Base-by-base conservation (phyloP, 2,113 vertebrate genomes). In the Patagioenas fasciata region DNA sequence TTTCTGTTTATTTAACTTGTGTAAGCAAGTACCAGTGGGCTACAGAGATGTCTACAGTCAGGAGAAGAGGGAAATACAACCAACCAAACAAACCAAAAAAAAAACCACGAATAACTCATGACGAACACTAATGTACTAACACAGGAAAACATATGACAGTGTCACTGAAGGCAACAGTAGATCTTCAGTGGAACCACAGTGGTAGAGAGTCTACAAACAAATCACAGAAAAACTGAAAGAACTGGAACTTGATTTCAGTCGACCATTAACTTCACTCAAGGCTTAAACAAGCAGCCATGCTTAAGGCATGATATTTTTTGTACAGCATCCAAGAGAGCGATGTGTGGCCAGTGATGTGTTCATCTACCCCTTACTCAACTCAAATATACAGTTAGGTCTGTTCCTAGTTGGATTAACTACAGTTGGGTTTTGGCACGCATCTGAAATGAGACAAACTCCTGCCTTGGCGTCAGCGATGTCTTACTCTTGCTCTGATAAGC, bases 341-440 rank as follows among this genome's bases (percentile, higher is more conserved):
- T 3, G 25, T 36, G 8, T 54, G 32, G 36, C n/a, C 29, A 51
- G 28, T 1, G 0, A 40, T 6, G 5, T 15, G 48, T 24, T 79
- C 6, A 19, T 53, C 31, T 29, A 13, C 16, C 11, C 20, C 34
- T n/a, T 17, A 5, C 3, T 79, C 44, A 17, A 31, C 5, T 38
- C 48, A 66, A 17, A 50, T 15, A 50, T 2, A 67, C 26, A 74
- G 8, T 13, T 8, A 40, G 34, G 56, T 13, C 42, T 23, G 28
- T 44, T 58, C 48, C 54, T 29, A 3, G 23, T 5, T 48, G 24
- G 10, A 64, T 48, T 29, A 51, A 19, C 17, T 67, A n/a, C 47
- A 50, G 8, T 2, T 66, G 56, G 44, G 12, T 40, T 66, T 38
- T 50, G 17, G 6, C 26, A 54, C 2, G 11, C 15, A 12, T 44